Evolutionary conservation across 2,113 vertebrate species (phyloP).

Genomic region (Sylvietta virens): DNA sequence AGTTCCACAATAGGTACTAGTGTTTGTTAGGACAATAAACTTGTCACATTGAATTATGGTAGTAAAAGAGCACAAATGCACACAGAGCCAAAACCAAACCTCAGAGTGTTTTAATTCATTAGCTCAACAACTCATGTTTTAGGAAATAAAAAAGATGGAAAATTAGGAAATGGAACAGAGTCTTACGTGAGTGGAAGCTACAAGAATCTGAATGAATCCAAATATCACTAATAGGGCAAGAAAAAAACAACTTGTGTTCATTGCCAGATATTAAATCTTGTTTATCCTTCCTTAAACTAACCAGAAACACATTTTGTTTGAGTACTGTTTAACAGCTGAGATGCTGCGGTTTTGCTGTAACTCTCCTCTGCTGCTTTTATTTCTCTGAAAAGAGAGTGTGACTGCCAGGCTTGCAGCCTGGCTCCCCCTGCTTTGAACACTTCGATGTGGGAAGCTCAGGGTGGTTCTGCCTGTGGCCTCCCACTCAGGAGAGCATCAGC

Average conservation of each 20-base stretch:
- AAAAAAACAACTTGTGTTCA: slow-evolving; percentile 10
- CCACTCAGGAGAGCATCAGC: not conserved
- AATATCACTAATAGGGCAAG: slow-evolving; percentile 44
- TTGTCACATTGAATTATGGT: slow-evolving; percentile 74
- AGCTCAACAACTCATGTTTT: slow-evolving; percentile 71
- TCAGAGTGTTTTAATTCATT: slow-evolving; percentile 70
- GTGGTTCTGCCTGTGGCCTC: fast-evolving
- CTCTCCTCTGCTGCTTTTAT: slow-evolving; percentile 28
- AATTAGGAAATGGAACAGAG: slow-evolving; percentile 63
- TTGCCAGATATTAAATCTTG: slow-evolving; percentile 75
- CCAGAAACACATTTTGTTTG: slow-evolving; percentile 72
- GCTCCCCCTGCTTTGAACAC: not conserved
- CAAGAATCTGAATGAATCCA: slow-evolving; percentile 64
- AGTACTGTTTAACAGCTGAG: slow-evolving; percentile 57
- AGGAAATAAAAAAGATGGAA: slow-evolving; percentile 72
- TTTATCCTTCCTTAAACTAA: slow-evolving; percentile 77
- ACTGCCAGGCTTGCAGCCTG: not conserved
- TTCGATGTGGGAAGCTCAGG: not conserved
- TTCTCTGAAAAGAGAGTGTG: not conserved
- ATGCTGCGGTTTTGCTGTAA: slow-evolving; percentile 24
- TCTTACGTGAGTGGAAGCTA: slow-evolving; percentile 63
- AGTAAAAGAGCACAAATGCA: slow-evolving; percentile 68
- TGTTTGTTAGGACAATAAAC: slow-evolving; percentile 74
- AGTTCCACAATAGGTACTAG: slow-evolving; percentile 69
- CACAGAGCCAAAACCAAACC: slow-evolving; percentile 68